Percentiles rank a stretch among this genome's conserved stretches.
These are phyloP conservation scores for Diplodus puntazzo DNA, from an alignment of 2,797 vertebrate species.

Conservation along the genomic window DNA sequence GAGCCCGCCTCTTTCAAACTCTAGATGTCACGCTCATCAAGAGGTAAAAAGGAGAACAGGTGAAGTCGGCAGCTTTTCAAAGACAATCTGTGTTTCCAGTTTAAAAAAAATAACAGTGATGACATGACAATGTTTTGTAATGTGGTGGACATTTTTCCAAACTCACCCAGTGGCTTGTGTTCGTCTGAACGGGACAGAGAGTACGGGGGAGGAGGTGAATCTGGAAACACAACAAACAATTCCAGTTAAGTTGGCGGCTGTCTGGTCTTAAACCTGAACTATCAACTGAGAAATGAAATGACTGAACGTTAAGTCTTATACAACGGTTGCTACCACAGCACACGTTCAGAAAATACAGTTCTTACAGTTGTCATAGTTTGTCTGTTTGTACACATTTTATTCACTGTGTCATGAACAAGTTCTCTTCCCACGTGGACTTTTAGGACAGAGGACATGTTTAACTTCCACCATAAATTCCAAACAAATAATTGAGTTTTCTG, in stretches of 20 bases:
- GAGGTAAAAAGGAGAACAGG: constrained; percentile 18
- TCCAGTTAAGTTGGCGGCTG: constrained; percentile 14
- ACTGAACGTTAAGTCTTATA: no score
- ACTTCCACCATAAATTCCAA: background rate
- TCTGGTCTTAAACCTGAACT: background rate
- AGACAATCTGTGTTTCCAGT: constrained; percentile 48
- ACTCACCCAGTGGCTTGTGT: constrained; percentile 95
- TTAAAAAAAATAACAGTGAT: constrained; percentile 56
- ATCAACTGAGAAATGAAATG: background rate
- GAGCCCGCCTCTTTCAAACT: background rate
- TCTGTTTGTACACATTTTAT: background rate
- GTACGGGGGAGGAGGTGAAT: constrained; percentile 97
- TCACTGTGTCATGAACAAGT: background rate
- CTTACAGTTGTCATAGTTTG: background rate
- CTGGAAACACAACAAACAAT: constrained; percentile 84
- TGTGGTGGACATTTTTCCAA: constrained; percentile 25
- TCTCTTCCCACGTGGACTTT: no score
- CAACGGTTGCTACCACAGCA: no score
- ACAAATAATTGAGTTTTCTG: background rate
- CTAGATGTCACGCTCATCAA: background rate
- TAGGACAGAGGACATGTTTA: no score
- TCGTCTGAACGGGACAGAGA: constrained; percentile 90
- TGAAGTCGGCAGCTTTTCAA: constrained; percentile 32
- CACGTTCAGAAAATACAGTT: no score
- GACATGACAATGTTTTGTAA: no score